Conservation (phyloP, 1,140 invertebrate genomes). For the Neodiprion pinetum region DNA sequence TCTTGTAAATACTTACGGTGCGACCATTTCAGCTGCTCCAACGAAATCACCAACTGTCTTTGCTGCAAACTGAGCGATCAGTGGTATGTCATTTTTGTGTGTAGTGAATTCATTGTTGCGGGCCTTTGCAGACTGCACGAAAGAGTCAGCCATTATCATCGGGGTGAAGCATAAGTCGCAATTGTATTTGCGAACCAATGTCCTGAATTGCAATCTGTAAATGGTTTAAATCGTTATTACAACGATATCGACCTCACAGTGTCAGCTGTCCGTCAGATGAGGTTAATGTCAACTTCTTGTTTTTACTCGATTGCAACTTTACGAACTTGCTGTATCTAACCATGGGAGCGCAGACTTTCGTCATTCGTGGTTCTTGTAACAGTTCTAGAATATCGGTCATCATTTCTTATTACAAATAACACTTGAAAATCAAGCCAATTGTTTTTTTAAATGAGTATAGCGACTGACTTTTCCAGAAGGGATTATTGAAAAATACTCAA, state of each 20-base stretch:
- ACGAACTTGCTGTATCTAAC: slow-evolving; percentile 92
- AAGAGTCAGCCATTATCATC: slow-evolving; percentile 96
- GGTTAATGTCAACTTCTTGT: neutral
- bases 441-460: neutral
- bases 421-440: neutral
- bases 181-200: slow-evolving; percentile 81
- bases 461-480: neutral
- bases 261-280: neutral
- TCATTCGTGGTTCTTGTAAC: slow-evolving; percentile 67
- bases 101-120: slow-evolving; percentile 90
- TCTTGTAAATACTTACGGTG: slow-evolving; percentile 68
- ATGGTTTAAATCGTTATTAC: slow-evolving; percentile 25
- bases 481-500: neutral
- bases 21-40: slow-evolving; percentile 82
- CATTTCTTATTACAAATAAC: slow-evolving; percentile 32
- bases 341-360: slow-evolving; percentile 94
- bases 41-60: slow-evolving; percentile 85
- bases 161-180: slow-evolving; percentile 94
- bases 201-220: slow-evolving; percentile 82
- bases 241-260: neutral
- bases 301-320: slow-evolving; percentile 5
- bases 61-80: slow-evolving; percentile 95
- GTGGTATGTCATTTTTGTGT: slow-evolving; percentile 76
- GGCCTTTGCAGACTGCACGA: slow-evolving; percentile 87
- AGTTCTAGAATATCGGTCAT: slow-evolving; percentile 66